Evolutionary conservation across 2,113 vertebrate species (phyloP).

Genomic region (Cyanoramphus novaezelandiae): DNA sequence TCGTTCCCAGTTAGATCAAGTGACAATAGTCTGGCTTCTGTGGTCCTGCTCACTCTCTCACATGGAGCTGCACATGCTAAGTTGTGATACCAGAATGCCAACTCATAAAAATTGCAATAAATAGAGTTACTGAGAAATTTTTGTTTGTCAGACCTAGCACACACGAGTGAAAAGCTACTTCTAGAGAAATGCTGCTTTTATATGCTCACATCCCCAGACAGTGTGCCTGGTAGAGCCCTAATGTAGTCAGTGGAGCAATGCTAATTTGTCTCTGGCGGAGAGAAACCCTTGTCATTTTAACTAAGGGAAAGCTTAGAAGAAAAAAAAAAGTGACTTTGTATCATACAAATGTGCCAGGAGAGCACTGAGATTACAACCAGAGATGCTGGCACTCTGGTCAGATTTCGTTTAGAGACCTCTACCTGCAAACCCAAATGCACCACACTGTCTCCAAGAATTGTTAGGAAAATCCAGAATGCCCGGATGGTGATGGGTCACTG

Average conservation of each 20-base stretch:
- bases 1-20: not conserved
- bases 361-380: not conserved
- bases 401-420: not conserved
- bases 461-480: not conserved
- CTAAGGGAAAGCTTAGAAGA: not conserved
- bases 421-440: not conserved
- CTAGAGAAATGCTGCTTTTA: not conserved
- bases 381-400: not conserved
- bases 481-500: not conserved
- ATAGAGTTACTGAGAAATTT: not conserved
- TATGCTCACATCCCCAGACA: not conserved
- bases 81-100: not conserved
- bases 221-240: not conserved
- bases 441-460: not conserved
- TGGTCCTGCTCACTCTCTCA: not conserved
- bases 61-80: not conserved
- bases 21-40: not conserved
- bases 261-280: not conserved
- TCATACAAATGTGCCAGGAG: not conserved
- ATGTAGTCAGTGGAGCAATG: not conserved
- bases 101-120: not conserved
- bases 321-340: not conserved
- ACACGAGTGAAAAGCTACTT: not conserved
- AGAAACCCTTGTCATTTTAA: not conserved
- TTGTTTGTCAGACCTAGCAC: not conserved